These are phyloP conservation scores for Amiota mariae DNA, from an alignment of 2,888 invertebrate species.

Conservation along the genomic window DNA sequence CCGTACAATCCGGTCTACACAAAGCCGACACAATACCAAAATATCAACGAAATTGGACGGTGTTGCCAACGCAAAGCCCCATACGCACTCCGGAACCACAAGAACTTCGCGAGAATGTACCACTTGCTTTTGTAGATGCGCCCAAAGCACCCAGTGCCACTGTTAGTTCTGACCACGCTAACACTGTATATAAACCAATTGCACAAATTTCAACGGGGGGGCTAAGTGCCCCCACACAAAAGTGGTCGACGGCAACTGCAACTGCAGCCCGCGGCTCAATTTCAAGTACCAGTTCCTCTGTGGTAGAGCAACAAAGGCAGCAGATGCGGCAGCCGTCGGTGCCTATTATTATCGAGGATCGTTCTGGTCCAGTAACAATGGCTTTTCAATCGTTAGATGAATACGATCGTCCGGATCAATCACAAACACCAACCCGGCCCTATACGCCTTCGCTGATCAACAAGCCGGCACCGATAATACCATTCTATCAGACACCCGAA, in stretches of 20 bases:
- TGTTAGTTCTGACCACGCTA: conserved; percentile 35
- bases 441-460: conserved; percentile 83
- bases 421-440: conserved; percentile 74
- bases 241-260: conserved; percentile 44
- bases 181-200: conserved; percentile 61
- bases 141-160: conserved; percentile 53
- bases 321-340: conserved; percentile 57
- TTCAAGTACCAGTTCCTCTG: conserved; percentile 30
- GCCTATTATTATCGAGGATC: conserved; percentile 73
- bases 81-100: conserved; percentile 77
- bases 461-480: conserved; percentile 82
- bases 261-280: conserved; percentile 49
- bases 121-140: conserved; percentile 73
- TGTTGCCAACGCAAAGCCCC: conserved; percentile 76
- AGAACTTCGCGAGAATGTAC: conserved; percentile 74
- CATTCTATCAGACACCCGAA: conserved; percentile 81
- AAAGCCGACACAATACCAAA: conserved; percentile 79
- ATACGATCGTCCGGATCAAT: conserved; percentile 72
- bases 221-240: conserved; percentile 22
- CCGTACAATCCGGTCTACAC: conserved; percentile 76
- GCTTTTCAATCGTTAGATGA: conserved; percentile 80
- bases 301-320: conserved; percentile 47
- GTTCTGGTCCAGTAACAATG: conserved; percentile 77
- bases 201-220: conserved; percentile 47
- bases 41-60: conserved; percentile 79